phyloP scores from a whole-genome alignment of 2,888 invertebrate genomes.

The Protula sp. region DNA sequence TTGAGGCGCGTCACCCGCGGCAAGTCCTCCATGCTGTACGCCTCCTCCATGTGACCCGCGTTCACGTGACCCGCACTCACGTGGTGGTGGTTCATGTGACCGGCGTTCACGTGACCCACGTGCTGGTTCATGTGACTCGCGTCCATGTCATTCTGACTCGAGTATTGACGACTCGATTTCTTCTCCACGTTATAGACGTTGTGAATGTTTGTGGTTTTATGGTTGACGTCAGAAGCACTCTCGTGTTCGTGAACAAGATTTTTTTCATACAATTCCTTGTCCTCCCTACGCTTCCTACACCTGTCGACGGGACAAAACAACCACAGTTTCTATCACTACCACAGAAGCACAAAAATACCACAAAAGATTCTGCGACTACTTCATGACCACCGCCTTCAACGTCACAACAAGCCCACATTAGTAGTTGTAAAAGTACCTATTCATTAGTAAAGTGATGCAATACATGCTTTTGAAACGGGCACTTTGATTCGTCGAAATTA shows the following conservation, averaged over 20 bases:
- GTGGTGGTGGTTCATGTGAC: neutral
- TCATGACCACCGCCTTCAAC: too few species aligned
- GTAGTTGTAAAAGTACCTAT: too few species aligned
- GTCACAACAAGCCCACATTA: too few species aligned
- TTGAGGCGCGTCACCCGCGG: slow-evolving; percentile 18
- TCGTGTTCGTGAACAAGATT: neutral
- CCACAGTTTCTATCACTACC: too few species aligned
- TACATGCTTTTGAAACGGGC: too few species aligned
- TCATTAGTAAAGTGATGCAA: too few species aligned
- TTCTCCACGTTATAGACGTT: neutral
- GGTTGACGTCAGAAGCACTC: neutral
- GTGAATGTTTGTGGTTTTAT: neutral
- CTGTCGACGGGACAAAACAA: too few species aligned
- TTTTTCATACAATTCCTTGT: neutral
- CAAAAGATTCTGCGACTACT: too few species aligned
- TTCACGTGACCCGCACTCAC: neutral
- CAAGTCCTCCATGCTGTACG: slow-evolving; percentile 21
- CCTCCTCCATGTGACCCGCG: neutral
- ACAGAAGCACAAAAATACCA: too few species aligned
- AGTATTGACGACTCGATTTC: neutral
- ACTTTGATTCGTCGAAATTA: too few species aligned
- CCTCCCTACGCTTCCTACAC: neutral
- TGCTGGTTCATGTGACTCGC: neutral
- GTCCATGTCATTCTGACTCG: neutral
- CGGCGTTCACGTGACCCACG: neutral